Conservation (phyloP, 1,140 invertebrate genomes). For the Caenorhabditis inopinata region DNA sequence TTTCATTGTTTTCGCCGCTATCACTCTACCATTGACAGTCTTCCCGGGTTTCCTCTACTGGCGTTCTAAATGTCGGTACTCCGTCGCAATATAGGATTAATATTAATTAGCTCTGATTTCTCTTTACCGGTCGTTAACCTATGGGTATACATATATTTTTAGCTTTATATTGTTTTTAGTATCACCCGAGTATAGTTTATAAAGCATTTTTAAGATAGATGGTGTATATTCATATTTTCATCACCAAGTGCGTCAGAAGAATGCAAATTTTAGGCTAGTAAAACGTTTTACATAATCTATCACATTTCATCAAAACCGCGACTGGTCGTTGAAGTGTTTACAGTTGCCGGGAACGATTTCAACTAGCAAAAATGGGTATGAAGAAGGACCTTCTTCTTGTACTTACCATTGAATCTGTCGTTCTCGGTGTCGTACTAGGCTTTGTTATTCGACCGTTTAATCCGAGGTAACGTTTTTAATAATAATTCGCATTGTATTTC, state of each 20-base stretch:
- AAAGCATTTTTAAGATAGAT: background rate
- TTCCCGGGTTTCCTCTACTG: background rate
- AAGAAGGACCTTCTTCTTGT: slow-evolving; percentile 78
- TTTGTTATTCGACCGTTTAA: slow-evolving; percentile 68
- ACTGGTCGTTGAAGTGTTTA: background rate
- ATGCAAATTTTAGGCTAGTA: slow-evolving; percentile 3
- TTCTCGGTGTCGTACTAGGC: slow-evolving; percentile 77
- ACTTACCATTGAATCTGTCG: slow-evolving; percentile 79
- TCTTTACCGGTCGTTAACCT: background rate
- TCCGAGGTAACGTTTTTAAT: slow-evolving; percentile 53
- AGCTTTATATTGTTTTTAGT: background rate
- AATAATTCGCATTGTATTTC: no score
- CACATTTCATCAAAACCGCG: background rate
- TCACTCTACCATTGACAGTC: background rate
- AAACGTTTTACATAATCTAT: background rate
- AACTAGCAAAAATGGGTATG: slow-evolving; percentile 32
- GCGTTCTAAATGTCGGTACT: background rate
- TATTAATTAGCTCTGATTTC: background rate
- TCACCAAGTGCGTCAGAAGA: background rate
- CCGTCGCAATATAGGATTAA: background rate
- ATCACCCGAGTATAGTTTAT: background rate
- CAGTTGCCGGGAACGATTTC: background rate
- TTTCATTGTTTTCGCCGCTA: background rate
- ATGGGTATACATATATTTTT: background rate
- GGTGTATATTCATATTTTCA: background rate